These are phyloP conservation scores for Melinaea menophilus DNA, from an alignment of 2,888 invertebrate genomes.

Conservation along the genomic window DNA sequence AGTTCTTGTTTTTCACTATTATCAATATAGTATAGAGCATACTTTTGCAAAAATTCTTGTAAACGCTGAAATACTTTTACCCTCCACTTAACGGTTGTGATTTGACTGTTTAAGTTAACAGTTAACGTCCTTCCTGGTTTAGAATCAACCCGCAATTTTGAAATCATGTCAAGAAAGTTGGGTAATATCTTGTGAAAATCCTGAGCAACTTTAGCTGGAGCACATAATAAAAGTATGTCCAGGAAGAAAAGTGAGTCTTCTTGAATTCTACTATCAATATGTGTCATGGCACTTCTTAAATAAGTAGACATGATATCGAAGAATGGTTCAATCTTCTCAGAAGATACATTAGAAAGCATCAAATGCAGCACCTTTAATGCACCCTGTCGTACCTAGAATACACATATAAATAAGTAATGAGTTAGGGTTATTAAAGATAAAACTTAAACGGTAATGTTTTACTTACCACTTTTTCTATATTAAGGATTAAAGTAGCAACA, in stretches of 20 bases:
- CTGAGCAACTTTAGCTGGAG: slow-evolving; percentile 81
- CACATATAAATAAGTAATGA: slow-evolving; percentile 12
- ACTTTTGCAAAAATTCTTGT: slow-evolving; percentile 70
- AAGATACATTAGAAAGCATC: slow-evolving; percentile 58
- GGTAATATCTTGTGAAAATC: slow-evolving; percentile 85
- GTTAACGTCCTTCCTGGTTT: slow-evolving; percentile 83
- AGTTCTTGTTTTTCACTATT: slow-evolving; percentile 32
- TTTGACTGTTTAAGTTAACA: slow-evolving; percentile 83
- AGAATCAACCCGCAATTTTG: slow-evolving; percentile 81
- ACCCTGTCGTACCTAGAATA: slow-evolving; percentile 73
- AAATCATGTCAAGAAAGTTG: slow-evolving; percentile 91
- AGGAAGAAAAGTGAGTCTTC: slow-evolving; percentile 89
- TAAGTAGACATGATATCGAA: slow-evolving; percentile 87
- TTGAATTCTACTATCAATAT: slow-evolving; percentile 87
- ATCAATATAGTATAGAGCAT: slow-evolving; percentile 48
- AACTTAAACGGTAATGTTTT: slow-evolving; percentile 7
- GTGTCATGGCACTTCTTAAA: slow-evolving; percentile 93
- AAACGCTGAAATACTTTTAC: slow-evolving; percentile 85
- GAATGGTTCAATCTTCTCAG: slow-evolving; percentile 82
- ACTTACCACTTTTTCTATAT: slow-evolving; percentile 81
- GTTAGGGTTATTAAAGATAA: background rate
- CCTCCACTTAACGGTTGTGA: slow-evolving; percentile 88
- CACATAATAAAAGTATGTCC: slow-evolving; percentile 84
- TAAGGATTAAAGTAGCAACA: slow-evolving; percentile 82
- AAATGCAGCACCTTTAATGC: slow-evolving; percentile 76